Evolutionary conservation across 1,140 invertebrate species (phyloP).

Genomic region (Drosophila virilis): DNA sequence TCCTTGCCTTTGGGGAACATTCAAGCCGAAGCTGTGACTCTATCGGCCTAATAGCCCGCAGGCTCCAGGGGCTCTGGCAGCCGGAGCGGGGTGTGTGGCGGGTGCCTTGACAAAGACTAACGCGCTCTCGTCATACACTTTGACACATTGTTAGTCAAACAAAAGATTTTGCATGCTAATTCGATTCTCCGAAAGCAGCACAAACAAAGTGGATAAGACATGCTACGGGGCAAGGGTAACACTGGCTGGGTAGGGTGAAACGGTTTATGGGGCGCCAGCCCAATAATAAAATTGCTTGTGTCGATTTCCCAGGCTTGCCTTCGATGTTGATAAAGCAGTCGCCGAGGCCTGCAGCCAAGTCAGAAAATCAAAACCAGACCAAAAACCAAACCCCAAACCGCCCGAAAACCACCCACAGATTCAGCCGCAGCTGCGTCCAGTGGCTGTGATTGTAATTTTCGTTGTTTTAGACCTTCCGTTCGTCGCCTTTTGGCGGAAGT

Average conservation of each 20-base stretch:
- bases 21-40: conserved; percentile 12
- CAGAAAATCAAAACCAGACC: conserved; percentile 41
- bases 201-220: conserved; percentile 42
- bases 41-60: conserved; percentile 39
- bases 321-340: conserved; percentile 67
- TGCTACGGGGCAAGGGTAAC: background rate
- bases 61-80: conserved; percentile 10
- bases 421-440: conserved; percentile 25
- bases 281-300: conserved; percentile 75
- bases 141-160: conserved; percentile 83
- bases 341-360: conserved; percentile 7
- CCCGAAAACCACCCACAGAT: conserved; percentile 6
- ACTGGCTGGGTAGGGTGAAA: too few relatives aligned
- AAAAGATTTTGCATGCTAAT: conserved; percentile 83
- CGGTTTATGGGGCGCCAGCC: conserved; percentile 36
- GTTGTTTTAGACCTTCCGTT: conserved; percentile 70
- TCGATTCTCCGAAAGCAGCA: conserved; percentile 62
- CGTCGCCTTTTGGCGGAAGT: conserved; percentile 67
- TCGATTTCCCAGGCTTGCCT: conserved; percentile 47
- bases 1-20: conserved; percentile 1
- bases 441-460: conserved; percentile 66
- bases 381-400: conserved; percentile 11
- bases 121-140: conserved; percentile 76
- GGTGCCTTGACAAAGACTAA: conserved; percentile 65
- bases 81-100: background rate